phyloP scores from a whole-genome alignment of 1,140 invertebrate genomes.

The Hermatobates lingyangjiaoensis region DNA sequence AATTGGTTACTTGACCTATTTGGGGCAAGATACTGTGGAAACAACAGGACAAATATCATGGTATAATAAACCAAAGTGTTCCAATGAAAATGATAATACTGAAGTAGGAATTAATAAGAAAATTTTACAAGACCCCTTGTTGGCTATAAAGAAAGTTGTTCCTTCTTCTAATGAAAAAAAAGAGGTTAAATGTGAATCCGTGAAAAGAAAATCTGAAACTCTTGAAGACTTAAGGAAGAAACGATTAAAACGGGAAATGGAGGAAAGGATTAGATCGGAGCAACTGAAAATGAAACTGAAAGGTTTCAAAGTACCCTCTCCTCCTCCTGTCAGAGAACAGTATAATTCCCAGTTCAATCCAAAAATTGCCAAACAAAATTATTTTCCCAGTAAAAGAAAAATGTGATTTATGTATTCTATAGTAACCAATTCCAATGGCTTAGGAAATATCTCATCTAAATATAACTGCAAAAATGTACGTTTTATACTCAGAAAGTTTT shows the following conservation, averaged over 20 bases:
- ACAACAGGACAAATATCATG: slow-evolving; percentile 56
- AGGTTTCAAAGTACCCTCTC: slow-evolving; percentile 19
- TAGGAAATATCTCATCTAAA: too few species aligned
- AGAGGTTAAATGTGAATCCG: slow-evolving; percentile 17
- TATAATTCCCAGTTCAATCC: slow-evolving; percentile 92
- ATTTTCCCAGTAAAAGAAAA: too few species aligned
- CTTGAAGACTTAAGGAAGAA: slow-evolving; percentile 59
- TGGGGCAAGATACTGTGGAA: slow-evolving; percentile 86
- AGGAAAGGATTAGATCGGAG: slow-evolving; percentile 51
- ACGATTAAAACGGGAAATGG: slow-evolving; percentile 54
- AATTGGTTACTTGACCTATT: slow-evolving; percentile 87
- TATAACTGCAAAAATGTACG: too few species aligned
- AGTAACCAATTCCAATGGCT: too few species aligned
- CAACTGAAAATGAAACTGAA: slow-evolving; percentile 39
- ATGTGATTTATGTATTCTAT: too few species aligned
- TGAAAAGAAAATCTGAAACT: slow-evolving; percentile 26
- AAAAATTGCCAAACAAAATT: slow-evolving; percentile 63
- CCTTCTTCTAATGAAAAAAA: slow-evolving; percentile 23
- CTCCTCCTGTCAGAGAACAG: slow-evolving; percentile 32
- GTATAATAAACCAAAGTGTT: slow-evolving; percentile 50
- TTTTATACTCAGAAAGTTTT: too few species aligned
- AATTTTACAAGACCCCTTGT: slow-evolving; percentile 49
- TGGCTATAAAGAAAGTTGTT: slow-evolving; percentile 47
- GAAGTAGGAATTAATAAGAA: slow-evolving; percentile 43
- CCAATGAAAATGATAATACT: slow-evolving; percentile 24